Base-by-base conservation (phyloP, 2,888 invertebrate species). In the Cryptosula pallasiana region DNA sequence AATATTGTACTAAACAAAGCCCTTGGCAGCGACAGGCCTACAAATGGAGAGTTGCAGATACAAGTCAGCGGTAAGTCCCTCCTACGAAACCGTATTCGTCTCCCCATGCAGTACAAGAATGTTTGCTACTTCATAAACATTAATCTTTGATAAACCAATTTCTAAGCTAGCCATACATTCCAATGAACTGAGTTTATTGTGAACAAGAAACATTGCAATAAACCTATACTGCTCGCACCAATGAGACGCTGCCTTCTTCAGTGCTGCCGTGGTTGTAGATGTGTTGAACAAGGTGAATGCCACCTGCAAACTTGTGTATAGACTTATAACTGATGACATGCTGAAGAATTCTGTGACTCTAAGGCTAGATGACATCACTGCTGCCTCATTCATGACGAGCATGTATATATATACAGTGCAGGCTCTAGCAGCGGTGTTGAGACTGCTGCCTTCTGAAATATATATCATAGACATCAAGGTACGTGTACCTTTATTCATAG, bases 261-360 rank as follows among this genome's bases (percentile, higher is more conserved):
- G n/a, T n/a, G n/a, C n/a, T n/a, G n/a, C n/a, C n/a, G n/a, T 55
- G 71, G 58, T 81, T 82, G 32, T 81, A 90, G 97, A 97, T 85
- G 95, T 96, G 0, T 90, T 94, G 9, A 96, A 97, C 85, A 94
- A 94, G 84, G 91, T 93, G 0, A 93, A 92, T 84, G 94, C 96
- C 0, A 90, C 93, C 78, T 95, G 96, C 92, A 92, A 92, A 74
- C 88, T 97, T 0, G 90, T 91, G 0, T 95, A 96, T 0, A 89
- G 94, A 0, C 87, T 96, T 35, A 93, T 98, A 73, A 95, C 95
- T 0, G 93, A 94, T 81, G 92, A 94, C 77, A 96, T 97, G 94
- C 87, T 97, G 0, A 90, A 91, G 81, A 95, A 94, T 84, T 95
- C 95, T 0, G 94, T 97, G 55, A 96, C 96, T 0, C 92, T 98